Base-by-base conservation (phyloP, 2,797 vertebrate species). In the Poeciliopsis turneri region DNA sequence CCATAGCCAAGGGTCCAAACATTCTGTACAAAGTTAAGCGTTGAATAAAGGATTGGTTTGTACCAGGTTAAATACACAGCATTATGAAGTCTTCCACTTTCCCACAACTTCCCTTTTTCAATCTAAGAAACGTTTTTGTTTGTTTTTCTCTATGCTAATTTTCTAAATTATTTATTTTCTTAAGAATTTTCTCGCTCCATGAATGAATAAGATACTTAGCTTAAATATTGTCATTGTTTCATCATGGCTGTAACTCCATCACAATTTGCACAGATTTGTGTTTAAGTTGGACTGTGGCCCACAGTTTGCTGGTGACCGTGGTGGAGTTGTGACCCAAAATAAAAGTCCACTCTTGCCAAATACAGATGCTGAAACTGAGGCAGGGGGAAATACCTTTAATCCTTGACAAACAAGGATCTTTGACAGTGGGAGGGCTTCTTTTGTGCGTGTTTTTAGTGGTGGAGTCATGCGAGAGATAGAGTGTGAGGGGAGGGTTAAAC, bases 341-440 rank as follows among this genome's bases (percentile, higher is more conserved):
- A 89, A 85, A 87, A 68, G 84, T 86, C 77, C 18, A 79, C 81
- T 85, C 84, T 83, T 92, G 90, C 91, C 90, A 92, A 92, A 92
- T 91, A 84, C 80, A 89, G 88, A 94, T 87, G 92, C 91, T 88
- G 89, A 68, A 72, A 92, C 89, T 90, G 85, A 93, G 83, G 87
- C 85, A 69, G 87, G 86, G 88, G 89, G 89, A 92, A 94, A 93
- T 92, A 93, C 82, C 91, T 89, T 89, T 94, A 95, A 94, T 95
- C 94, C 93, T 90, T 73, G 61, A 92, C 93, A 96, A 95, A 96
- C 93, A 96, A 93, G 90, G 92, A 92, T 93, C 93, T 90, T 94
- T 95, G 94, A 91, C 94, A 88, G 80, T 15, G 85, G 85, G 87
- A 82, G 82, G 8, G 46, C 66, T 78, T 85, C 90, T 84, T 81